Base-by-base conservation (phyloP, 2,113 vertebrate species). In the Stegastes partitus region DNA sequence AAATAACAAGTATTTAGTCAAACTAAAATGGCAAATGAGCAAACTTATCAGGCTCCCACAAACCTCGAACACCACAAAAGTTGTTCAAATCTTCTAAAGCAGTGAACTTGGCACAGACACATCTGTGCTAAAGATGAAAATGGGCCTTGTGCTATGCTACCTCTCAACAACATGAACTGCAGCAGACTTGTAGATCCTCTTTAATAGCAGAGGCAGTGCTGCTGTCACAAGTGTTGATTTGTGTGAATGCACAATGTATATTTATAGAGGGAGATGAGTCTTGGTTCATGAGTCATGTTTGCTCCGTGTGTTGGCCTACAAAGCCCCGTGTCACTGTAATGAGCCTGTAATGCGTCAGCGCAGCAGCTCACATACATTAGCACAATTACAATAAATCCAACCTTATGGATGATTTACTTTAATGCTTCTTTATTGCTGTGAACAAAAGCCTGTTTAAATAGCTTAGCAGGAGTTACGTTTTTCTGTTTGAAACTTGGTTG, bases 231-330 rank as follows among this genome's bases (percentile, higher is more conserved):
- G 8, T 19, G 18, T 45, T 61, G 54, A 26, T 61, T 4, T 25
- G 15, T 37, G 42, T 61, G 47, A 68, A 59, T 63, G 14, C 67
- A 62, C 64, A 22, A 67, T 31, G 31, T 28, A 37, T 66, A 66
- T 67, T 65, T 39, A 55, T 5, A 34, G 63, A 31, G 51, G 2
- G 37, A 71, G 54, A 62, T 11, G 23, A 59, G 31, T 44, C 42
- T 9, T 6, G 18, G 42, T 50, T 44, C 21, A 51, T 53, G 56
- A 71, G 23, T 71, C 5, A 51, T 22, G 49, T 23, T 66, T 44
- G 7, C 7, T 22, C 23, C 31, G 16, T 42, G 65, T 51, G 56
- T 18, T 56, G 26, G 26, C 19, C 57, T 5, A 14, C 28, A 50
- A 19, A 21, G 42, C 45, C 53, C 18, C 10, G n/a, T 3, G 26